Evolutionary conservation across 2,888 invertebrate genomes (phyloP), one percentile per base, ranked within the genome.

Genomic region (Schizotus pectinicornis): DNA sequence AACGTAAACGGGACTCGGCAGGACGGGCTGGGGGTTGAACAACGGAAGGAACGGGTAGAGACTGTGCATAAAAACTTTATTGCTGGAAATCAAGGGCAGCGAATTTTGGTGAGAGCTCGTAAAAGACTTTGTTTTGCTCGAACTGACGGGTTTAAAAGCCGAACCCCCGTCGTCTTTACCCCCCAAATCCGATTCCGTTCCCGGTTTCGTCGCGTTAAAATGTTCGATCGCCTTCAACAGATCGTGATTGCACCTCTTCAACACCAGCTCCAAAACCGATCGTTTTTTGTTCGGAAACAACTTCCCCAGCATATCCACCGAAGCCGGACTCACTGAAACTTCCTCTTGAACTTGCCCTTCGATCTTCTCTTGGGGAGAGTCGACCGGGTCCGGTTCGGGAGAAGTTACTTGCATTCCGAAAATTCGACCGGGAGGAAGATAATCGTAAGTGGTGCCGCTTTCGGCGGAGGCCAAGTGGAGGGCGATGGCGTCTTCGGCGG

Each of bases 401-500:
- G 89, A 88, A 0, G 92, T 92, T 6, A 94, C 88, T 51, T 90
- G 85, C 87, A 95, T 89, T 0, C 94, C 95, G 73, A 91, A 95
- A 64, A 96, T 95, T 33, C 94, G 90, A 1, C 96, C 96, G 35
- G 92, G 93, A 1, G 96, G 95, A 55, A 95, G 81, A 63, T 86
- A 86, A 58, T 86, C 86, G 67, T 88, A 83, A 64, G 85, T 84
- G 32, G 88, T 85, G 35, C 94, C 92, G 3, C 88, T 90, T 67
- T 90, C 89, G 32, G 88, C 89, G n/a, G 94, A 91, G 11, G 95
- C 90, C 71, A 98, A 83, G 49, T 95, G 94, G 55, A 97, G 81
- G 0, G 97, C 97, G 66, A 97, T 95, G 52, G 95, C 95, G 77
- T 98, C 97, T 82, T 98, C 97, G 0, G 96, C 96, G 0, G 97